Base-by-base conservation (phyloP, 2,113 vertebrate species). In the Dryoscopus gambensis region DNA sequence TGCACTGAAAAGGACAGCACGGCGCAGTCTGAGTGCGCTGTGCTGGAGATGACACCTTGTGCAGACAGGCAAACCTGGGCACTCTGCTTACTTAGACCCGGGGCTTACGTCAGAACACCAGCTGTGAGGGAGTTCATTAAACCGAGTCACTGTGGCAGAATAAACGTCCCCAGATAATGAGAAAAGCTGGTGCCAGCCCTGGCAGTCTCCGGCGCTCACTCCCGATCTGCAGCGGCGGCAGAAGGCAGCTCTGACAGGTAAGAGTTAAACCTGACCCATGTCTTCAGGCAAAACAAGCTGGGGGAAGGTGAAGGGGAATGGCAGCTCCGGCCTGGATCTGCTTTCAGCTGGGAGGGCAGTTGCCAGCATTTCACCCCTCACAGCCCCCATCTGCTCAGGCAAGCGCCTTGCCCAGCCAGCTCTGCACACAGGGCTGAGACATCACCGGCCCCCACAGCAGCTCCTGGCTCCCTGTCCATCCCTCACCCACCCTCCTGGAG, bases 51-150 rank as follows among this genome's bases (percentile, higher is more conserved):
- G 7, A 11, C 50, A 37, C 77, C 60, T 70, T 7, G 39, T 47
- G 42, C 63, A 55, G 55, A 27, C 50, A 50, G 2, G 7, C 7
- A 5, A 60, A 87, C 30, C 31, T 6, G 5, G 55, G 47, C 57
- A 28, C 30, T 37, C 55, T 8, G 11, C 39, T 87, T 30, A 8
- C 12, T 75, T 20, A 9, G 39, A 63, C 9, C 57, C 1, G 0
- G 55, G 71, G 69, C 82, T 93, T 83, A 62, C 39, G 1, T 93
- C 93, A 88, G 59, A 79, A 31, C 8, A 1, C 93, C 97, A 97
- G 94, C 96, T 97, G 97, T 53, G 93, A 89, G 89, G 19, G 47
- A 95, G 86, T 90, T 97, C 94, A 95, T 97, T 97, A 97, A 96
- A 93, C 64, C 0, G 60, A 97, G 77, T 47, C 89, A 95, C 55